Percentiles rank a stretch among this genome's conserved stretches.
These are phyloP conservation scores for Thereva unica DNA, from an alignment of 2,888 invertebrate species.

Conservation along the genomic window DNA sequence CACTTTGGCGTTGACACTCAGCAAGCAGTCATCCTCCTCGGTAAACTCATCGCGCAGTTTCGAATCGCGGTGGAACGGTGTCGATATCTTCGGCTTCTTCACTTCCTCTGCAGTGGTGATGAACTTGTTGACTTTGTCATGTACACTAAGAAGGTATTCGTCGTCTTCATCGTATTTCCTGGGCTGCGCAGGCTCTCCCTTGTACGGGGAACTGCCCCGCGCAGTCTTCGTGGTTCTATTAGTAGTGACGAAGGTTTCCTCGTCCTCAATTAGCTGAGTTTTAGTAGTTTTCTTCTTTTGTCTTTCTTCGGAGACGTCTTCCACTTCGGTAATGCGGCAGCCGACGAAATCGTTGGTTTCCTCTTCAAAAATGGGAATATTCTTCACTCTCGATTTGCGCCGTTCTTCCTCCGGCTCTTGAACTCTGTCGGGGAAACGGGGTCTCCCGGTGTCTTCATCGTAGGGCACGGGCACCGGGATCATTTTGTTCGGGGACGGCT, in stretches of 20 bases:
- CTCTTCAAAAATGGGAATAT: conserved; percentile 64
- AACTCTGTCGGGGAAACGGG: conserved; percentile 74
- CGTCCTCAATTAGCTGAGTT: conserved; percentile 44
- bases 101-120: conserved; percentile 61
- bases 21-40: conserved; percentile 61
- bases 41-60: conserved; percentile 29
- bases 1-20: conserved; percentile 70
- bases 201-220: conserved; percentile 15
- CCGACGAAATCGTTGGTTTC: conserved; percentile 58
- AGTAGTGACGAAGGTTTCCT: conserved; percentile 30
- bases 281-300: conserved; percentile 42
- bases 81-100: conserved; percentile 56
- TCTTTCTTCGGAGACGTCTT: conserved; percentile 58
- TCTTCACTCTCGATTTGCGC: conserved; percentile 57
- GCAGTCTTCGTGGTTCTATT: conserved; percentile 42
- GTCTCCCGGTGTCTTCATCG: conserved; percentile 64
- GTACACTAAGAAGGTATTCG: conserved; percentile 68
- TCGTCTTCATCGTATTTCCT: conserved; percentile 63
- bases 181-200: conserved; percentile 39
- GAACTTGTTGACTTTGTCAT: conserved; percentile 72
- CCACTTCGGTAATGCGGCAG: conserved; percentile 62
- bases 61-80: conserved; percentile 51
- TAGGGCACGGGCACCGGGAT: conserved; percentile 69
- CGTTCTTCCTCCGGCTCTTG: conserved; percentile 74
- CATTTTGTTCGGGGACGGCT: conserved; percentile 73